Evolutionary conservation across 2,888 invertebrate genomes (phyloP).

Genomic region (Coecobrya sp.): DNA sequence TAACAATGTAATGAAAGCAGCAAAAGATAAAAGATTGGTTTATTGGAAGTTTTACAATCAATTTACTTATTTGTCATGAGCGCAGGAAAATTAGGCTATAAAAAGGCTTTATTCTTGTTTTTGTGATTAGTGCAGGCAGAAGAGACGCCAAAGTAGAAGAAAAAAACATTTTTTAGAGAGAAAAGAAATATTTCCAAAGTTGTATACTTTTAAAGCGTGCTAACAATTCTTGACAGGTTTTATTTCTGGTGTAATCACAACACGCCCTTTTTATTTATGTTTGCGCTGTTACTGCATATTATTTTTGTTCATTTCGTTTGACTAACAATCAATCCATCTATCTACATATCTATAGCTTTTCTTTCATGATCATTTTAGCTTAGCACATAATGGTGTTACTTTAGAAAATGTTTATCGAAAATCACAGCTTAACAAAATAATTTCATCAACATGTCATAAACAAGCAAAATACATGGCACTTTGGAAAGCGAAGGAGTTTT

Average conservation of each 20-base stretch:
- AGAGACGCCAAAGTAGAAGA: background rate
- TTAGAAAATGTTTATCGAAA: constrained; percentile 33
- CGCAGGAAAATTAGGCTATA: background rate
- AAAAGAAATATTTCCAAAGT: constrained; percentile 10
- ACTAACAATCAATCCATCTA: background rate
- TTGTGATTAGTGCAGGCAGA: background rate
- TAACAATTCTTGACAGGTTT: constrained; percentile 31
- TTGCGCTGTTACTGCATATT: no score
- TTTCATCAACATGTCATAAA: background rate
- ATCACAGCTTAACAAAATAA: background rate
- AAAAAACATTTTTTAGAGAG: background rate
- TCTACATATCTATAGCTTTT: background rate
- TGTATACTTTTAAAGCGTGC: background rate
- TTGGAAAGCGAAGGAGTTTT: background rate
- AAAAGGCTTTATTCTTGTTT: background rate
- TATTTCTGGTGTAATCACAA: constrained; percentile 29
- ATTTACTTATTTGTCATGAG: constrained; percentile 34
- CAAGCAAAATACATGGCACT: background rate
- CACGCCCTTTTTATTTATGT: constrained; percentile 9
- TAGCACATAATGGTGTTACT: constrained; percentile 3
- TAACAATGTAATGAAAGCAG: constrained; percentile 35
- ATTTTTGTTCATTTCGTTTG: constrained; percentile 4
- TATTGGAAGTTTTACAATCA: constrained; percentile 57
- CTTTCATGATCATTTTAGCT: constrained; percentile 13
- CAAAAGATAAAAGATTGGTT: background rate